phyloP scores from a whole-genome alignment of 2,888 invertebrate genomes.

The Eupithecia exiguata region DNA sequence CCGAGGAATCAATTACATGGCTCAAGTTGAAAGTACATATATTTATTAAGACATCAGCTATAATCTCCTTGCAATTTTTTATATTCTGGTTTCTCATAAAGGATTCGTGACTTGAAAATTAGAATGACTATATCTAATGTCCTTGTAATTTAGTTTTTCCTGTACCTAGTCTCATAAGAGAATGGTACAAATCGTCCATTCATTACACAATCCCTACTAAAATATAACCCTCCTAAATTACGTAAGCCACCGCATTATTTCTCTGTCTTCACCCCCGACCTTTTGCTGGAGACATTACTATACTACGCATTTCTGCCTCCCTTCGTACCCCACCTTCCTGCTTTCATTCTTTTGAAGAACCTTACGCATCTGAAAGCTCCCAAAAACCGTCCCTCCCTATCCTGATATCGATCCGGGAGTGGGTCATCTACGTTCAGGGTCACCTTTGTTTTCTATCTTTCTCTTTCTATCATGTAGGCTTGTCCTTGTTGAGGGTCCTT shows the following conservation, averaged over 20 bases:
- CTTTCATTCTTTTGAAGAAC: slow-evolving; percentile 12
- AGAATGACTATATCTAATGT: background rate
- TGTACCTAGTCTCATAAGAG: background rate
- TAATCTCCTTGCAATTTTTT: background rate
- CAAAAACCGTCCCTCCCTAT: slow-evolving; percentile 28
- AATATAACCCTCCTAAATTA: slow-evolving; percentile 16
- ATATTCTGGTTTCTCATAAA: background rate
- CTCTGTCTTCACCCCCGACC: slow-evolving; percentile 17
- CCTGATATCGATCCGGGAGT: slow-evolving; percentile 63
- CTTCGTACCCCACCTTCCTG: background rate
- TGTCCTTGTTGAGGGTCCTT: slow-evolving; percentile 55
- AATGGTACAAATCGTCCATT: slow-evolving; percentile 6
- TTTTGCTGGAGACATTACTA: slow-evolving; percentile 20
- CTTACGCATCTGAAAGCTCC: slow-evolving; percentile 8
- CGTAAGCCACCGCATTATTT: slow-evolving; percentile 13
- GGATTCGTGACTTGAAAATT: background rate
- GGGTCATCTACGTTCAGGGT: slow-evolving; percentile 68
- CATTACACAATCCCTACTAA: slow-evolving; percentile 7
- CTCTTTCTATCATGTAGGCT: slow-evolving; percentile 47
- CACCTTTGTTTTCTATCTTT: slow-evolving; percentile 62
- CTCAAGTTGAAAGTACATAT: slow-evolving; percentile 10
- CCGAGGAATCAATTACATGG: slow-evolving; percentile 21
- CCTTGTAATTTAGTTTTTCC: background rate
- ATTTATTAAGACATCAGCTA: background rate
- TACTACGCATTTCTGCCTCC: slow-evolving; percentile 9